These are phyloP conservation scores for Drosophila atroscutellata DNA, from an alignment of 2,888 invertebrate species.

Conservation along the genomic window DNA sequence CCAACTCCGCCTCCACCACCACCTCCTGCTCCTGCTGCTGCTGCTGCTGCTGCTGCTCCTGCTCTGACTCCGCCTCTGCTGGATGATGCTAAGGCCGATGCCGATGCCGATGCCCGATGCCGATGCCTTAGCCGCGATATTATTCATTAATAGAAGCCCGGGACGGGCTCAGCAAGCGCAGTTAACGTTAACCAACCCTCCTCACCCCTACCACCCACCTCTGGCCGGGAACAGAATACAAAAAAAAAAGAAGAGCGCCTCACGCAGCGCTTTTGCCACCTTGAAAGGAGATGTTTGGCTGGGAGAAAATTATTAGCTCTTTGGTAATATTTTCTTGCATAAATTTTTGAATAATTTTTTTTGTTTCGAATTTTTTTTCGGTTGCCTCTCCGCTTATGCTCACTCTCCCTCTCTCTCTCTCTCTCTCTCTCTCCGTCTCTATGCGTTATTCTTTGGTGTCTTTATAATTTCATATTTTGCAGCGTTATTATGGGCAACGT, in stretches of 20 bases:
- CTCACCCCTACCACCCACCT: slow-evolving; percentile 5
- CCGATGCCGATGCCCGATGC: slow-evolving; percentile 35
- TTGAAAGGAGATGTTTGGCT: slow-evolving; percentile 45
- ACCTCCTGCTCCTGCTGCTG: background rate
- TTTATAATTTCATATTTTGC: slow-evolving; percentile 62
- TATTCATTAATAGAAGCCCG: slow-evolving; percentile 82
- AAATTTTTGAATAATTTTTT: slow-evolving; percentile 75
- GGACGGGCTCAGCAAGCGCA: slow-evolving; percentile 38
- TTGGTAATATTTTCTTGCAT: slow-evolving; percentile 83
- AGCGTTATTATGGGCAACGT: slow-evolving; percentile 36
- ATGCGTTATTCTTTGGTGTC: slow-evolving; percentile 42
- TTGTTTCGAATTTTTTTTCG: slow-evolving; percentile 30
- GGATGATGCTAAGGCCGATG: slow-evolving; percentile 24
- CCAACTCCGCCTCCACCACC: slow-evolving; percentile 1
- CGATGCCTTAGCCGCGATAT: slow-evolving; percentile 77
- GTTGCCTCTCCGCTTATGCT: slow-evolving; percentile 22
- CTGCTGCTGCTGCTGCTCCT: background rate
- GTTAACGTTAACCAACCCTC: slow-evolving; percentile 26
- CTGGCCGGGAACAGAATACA: slow-evolving; percentile 3
- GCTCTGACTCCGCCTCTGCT: background rate
- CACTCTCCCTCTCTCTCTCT: background rate
- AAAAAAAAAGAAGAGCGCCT: slow-evolving; percentile 31
- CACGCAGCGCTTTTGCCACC: slow-evolving; percentile 73
- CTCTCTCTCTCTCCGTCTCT: slow-evolving; percentile 1
- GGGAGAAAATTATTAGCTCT: slow-evolving; percentile 83